Evolutionary conservation across 2,113 vertebrate species (phyloP).

Genomic region (Percina caprodes): DNA sequence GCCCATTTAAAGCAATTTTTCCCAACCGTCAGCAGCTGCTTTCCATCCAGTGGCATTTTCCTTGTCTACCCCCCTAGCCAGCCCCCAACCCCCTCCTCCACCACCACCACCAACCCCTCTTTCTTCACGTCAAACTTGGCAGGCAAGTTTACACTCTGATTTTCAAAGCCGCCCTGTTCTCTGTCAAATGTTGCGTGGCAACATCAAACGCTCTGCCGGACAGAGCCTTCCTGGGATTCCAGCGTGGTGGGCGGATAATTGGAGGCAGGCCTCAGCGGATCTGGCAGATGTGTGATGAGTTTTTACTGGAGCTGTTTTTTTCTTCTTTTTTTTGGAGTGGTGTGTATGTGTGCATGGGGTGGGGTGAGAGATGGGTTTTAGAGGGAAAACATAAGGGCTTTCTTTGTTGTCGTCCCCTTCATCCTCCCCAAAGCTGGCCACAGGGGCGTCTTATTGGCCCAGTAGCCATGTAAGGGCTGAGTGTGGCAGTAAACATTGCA

Average conservation of each 20-base stretch:
- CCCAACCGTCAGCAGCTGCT: slow-evolving; percentile 79
- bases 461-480: slow-evolving; percentile 66
- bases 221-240: slow-evolving; percentile 82
- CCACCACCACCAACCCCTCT: slow-evolving; percentile 58
- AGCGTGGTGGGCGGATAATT: slow-evolving; percentile 82
- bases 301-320: slow-evolving; percentile 73
- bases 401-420: slow-evolving; percentile 76
- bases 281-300: slow-evolving; percentile 82
- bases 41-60: slow-evolving; percentile 81
- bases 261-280: slow-evolving; percentile 80
- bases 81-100: neutral
- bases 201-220: slow-evolving; percentile 83
- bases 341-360: slow-evolving; percentile 50
- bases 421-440: slow-evolving; percentile 69
- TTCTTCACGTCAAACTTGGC: slow-evolving; percentile 82
- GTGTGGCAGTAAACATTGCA: slow-evolving; percentile 80
- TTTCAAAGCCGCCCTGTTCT: slow-evolving; percentile 83
- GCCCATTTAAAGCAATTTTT: slow-evolving; percentile 81
- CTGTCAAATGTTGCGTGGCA: slow-evolving; percentile 84
- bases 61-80: slow-evolving; percentile 41
- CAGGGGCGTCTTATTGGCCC: slow-evolving; percentile 73
- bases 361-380: slow-evolving; percentile 57
- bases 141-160: slow-evolving; percentile 79
- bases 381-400: slow-evolving; percentile 78
- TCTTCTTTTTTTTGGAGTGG: slow-evolving; percentile 32